These are phyloP conservation scores for Gortyna flavago DNA, from an alignment of 2,888 invertebrate genomes.

Conservation along the genomic window DNA sequence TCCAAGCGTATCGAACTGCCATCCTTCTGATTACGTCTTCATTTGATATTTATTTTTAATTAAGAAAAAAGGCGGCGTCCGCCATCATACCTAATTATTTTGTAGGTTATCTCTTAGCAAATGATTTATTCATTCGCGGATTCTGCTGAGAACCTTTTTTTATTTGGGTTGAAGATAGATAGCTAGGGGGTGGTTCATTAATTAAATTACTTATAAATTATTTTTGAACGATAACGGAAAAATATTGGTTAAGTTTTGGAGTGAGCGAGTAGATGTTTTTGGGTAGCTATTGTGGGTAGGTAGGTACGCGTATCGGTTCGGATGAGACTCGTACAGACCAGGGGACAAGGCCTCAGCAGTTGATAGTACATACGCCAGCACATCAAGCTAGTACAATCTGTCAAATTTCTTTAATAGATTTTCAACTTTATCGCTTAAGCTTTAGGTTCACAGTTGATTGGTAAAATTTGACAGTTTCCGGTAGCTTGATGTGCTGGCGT, in stretches of 20 bases:
- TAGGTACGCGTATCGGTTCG: neutral
- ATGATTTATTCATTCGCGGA: constrained; percentile 83
- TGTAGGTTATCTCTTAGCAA: constrained; percentile 85
- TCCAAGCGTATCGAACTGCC: constrained; percentile 66
- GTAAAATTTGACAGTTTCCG: too few species aligned
- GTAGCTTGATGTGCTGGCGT: too few species aligned
- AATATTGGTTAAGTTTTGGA: constrained; percentile 66
- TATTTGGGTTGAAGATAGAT: constrained; percentile 75
- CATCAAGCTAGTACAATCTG: too few species aligned
- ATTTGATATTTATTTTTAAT: constrained; percentile 90
- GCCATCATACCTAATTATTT: constrained; percentile 84
- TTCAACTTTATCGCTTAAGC: too few species aligned
- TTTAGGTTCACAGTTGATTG: too few species aligned
- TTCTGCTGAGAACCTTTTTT: constrained; percentile 71
- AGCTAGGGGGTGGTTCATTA: constrained; percentile 74
- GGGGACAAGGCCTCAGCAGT: too few species aligned
- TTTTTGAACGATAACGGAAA: constrained; percentile 68
- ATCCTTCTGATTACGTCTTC: constrained; percentile 77
- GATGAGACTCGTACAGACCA: neutral
- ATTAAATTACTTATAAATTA: constrained; percentile 77
- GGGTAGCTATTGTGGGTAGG: neutral
- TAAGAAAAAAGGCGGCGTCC: constrained; percentile 81
- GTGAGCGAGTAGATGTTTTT: constrained; percentile 10
- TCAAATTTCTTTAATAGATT: too few species aligned
- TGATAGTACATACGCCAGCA: too few species aligned